These are phyloP conservation scores for Oreortyx pictus DNA, from an alignment of 2,797 vertebrate species.

Conservation along the genomic window DNA sequence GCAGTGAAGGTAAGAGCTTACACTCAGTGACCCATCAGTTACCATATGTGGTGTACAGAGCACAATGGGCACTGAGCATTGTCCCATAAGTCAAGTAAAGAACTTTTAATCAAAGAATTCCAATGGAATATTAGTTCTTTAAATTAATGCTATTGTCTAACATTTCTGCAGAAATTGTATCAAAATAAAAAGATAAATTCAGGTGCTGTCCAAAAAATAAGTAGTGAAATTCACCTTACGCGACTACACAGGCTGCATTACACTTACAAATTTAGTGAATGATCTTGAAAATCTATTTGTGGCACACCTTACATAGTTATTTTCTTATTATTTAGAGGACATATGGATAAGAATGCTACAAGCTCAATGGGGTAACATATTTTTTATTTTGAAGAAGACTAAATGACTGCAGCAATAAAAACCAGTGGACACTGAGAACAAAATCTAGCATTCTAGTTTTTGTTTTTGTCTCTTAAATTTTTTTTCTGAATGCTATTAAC, in stretches of 20 bases:
- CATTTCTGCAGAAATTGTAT: not conserved
- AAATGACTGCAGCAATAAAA: not conserved
- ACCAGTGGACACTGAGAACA: not conserved
- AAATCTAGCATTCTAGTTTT: no score
- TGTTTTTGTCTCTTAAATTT: not conserved
- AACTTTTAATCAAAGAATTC: not conserved
- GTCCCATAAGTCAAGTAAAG: not conserved
- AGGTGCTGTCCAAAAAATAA: not conserved
- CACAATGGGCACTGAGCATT: rapidly evolving
- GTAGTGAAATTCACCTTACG: not conserved
- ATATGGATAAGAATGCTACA: not conserved
- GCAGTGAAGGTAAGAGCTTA: constrained; percentile 12
- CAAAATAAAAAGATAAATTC: not conserved
- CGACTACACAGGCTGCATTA: not conserved
- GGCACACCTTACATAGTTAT: not conserved
- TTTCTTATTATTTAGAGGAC: not conserved
- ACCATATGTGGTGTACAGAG: not conserved
- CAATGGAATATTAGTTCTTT: constrained; percentile 4
- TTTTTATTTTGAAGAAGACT: not conserved
- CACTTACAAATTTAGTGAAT: not conserved
- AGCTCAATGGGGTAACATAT: rapidly evolving
- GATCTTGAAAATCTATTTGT: not conserved
- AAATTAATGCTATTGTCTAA: not conserved
- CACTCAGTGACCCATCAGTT: not conserved
- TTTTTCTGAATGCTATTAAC: not conserved